These are phyloP conservation scores for Amiota mariae DNA, from an alignment of 2,888 invertebrate species.

Conservation along the genomic window DNA sequence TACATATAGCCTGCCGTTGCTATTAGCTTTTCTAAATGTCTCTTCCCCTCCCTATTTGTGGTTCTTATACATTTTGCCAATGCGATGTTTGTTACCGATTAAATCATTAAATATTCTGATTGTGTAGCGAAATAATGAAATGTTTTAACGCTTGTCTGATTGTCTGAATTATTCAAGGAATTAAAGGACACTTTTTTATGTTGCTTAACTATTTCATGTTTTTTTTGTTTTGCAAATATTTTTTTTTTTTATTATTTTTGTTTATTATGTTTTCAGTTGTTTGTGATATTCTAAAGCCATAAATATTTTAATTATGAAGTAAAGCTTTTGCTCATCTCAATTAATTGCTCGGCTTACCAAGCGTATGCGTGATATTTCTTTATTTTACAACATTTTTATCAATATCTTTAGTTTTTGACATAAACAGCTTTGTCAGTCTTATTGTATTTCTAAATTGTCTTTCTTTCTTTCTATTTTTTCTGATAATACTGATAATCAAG, in stretches of 20 bases:
- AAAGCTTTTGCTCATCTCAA: constrained; percentile 4
- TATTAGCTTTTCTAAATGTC: too few relatives aligned
- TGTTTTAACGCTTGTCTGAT: constrained; percentile 72
- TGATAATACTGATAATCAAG: too few relatives aligned
- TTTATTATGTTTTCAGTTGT: background rate
- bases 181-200: constrained; percentile 61
- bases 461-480: too few relatives aligned
- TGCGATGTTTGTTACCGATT: constrained; percentile 61
- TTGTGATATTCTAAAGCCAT: background rate
- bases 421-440: too few relatives aligned
- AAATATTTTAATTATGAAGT: constrained; percentile 9
- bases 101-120: constrained; percentile 73
- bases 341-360: background rate
- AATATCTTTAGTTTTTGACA: background rate
- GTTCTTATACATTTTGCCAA: constrained; percentile 34
- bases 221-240: constrained; percentile 43
- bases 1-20: constrained; percentile 32
- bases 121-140: constrained; percentile 73
- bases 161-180: constrained; percentile 70
- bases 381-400: constrained; percentile 17
- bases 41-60: constrained; percentile 9
- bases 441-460: too few relatives aligned
- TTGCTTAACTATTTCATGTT: background rate
- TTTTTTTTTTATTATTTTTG: constrained; percentile 30
- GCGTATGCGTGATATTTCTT: background rate